Conservation (phyloP, 1,140 invertebrate species). For the Phthorimaea operculella region DNA sequence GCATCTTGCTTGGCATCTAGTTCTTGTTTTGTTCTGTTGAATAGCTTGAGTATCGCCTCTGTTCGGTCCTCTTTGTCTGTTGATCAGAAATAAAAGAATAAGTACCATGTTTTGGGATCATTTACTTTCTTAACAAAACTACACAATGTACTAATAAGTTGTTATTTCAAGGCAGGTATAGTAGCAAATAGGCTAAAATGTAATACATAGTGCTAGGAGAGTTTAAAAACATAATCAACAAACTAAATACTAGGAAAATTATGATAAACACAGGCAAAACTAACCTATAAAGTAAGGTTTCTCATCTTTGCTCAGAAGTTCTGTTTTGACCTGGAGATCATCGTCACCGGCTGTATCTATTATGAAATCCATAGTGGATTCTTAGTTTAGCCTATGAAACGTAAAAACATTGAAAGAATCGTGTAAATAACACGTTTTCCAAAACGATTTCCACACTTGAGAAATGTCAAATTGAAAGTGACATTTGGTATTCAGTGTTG, state of each 20-base stretch:
- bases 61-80: constrained; percentile 40
- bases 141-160: too few relatives aligned
- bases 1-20: constrained; percentile 28
- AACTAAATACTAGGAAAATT: too few relatives aligned
- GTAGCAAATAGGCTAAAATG: too few relatives aligned
- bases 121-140: too few relatives aligned
- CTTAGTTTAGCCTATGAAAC: neutral
- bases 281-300: constrained; percentile 51
- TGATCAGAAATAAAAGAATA: neutral
- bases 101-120: too few relatives aligned
- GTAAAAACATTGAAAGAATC: neutral
- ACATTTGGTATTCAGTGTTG: neutral
- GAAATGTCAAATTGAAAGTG: neutral
- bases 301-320: constrained; percentile 35
- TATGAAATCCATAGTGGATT: constrained; percentile 46
- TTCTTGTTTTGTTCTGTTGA: constrained; percentile 50
- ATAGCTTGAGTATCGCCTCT: constrained; percentile 38
- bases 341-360: constrained; percentile 50
- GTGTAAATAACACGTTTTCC: neutral
- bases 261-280: constrained; percentile 13
- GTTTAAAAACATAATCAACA: too few relatives aligned
- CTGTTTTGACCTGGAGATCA: constrained; percentile 37
- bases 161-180: too few relatives aligned
- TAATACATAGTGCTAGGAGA: too few relatives aligned
- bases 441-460: neutral